phyloP scores from a whole-genome alignment of 2,113 vertebrate species.

The Aphyosemion australe region DNA sequence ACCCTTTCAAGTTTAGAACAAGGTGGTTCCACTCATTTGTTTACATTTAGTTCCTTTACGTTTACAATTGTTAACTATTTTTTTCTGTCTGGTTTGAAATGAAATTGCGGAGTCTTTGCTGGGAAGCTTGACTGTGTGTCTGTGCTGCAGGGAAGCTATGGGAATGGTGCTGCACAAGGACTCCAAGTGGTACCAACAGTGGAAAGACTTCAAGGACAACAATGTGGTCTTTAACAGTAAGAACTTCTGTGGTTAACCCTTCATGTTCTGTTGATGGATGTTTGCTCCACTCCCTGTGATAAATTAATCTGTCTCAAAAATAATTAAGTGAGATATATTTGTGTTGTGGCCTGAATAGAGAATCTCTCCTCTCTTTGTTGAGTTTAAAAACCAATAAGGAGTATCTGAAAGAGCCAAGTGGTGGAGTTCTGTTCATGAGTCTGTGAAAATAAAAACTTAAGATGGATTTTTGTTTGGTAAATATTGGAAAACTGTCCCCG shows the following conservation, averaged over 20 bases:
- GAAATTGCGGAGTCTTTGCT: not conserved
- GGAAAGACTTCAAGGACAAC: conserved; percentile 99
- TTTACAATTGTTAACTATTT: not conserved
- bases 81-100: conserved; percentile 6
- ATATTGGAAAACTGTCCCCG: too few relatives aligned
- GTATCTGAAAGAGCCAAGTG: too few relatives aligned
- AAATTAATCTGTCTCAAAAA: too few relatives aligned
- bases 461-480: too few relatives aligned
- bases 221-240: conserved; percentile 95
- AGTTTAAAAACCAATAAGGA: too few relatives aligned
- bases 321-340: too few relatives aligned
- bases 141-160: conserved; percentile 87
- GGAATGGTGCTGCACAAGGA: conserved; percentile 95
- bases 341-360: too few relatives aligned
- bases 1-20: conserved; percentile 1
- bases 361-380: too few relatives aligned
- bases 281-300: too few relatives aligned
- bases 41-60: not conserved
- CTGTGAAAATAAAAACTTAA: too few relatives aligned
- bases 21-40: too few relatives aligned
- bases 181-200: conserved; percentile 97
- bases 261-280: not conserved
- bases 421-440: too few relatives aligned
- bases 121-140: conserved; percentile 16
- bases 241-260: conserved; percentile 30